phyloP scores from a whole-genome alignment of 2,113 vertebrate species.

The Cheirogaleus medius region DNA sequence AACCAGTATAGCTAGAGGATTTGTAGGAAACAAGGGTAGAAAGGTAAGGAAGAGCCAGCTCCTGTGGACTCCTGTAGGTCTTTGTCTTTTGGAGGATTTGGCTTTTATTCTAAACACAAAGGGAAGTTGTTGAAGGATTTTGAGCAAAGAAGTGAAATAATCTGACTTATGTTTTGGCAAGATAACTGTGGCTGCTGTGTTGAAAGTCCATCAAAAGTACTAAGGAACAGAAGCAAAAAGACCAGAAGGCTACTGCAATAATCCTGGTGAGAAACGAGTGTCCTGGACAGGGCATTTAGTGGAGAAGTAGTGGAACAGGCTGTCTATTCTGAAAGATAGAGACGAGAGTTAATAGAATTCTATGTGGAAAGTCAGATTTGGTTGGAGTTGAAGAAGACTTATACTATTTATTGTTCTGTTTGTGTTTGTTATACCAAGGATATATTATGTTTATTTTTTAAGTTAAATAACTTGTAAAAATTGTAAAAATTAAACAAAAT shows the following conservation, averaged over 20 bases:
- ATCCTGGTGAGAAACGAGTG: not conserved
- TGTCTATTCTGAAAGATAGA: not conserved
- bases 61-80: not conserved
- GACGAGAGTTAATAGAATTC: not conserved
- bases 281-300: not conserved
- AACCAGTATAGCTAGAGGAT: not conserved
- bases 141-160: not conserved
- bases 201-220: not conserved
- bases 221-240: not conserved
- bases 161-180: not conserved
- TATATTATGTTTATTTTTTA: not conserved
- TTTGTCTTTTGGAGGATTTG: not conserved
- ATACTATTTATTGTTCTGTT: not conserved
- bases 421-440: not conserved
- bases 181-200: not conserved
- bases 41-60: not conserved
- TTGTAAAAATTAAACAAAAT: constrained; percentile 19
- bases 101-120: not conserved
- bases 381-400: not conserved
- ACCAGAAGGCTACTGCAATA: not conserved
- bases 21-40: not conserved
- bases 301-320: not conserved
- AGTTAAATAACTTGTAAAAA: not conserved
- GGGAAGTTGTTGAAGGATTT: not conserved
- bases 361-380: not conserved